Evolutionary conservation across 2,113 vertebrate species (phyloP), one percentile per base, ranked within the genome.

Genomic region (Columba janthina): DNA sequence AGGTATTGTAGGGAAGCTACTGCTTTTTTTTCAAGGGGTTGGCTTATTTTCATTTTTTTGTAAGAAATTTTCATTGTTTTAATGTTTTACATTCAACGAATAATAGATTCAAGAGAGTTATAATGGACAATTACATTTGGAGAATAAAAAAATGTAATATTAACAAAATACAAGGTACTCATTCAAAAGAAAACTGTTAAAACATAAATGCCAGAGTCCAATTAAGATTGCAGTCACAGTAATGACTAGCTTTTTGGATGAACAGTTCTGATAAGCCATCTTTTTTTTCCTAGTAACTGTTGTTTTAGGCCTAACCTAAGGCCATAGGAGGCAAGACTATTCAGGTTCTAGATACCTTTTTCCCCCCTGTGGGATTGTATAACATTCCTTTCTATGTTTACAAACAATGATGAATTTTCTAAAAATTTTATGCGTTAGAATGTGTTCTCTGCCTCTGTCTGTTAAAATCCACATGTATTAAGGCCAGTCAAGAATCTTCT

Each of bases 331-430:
- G 5, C 44, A 75, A 51, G 5, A 40, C 5, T 57, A 38, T 32
- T 71, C 42, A 38, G 10, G 19, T 29, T 54, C 11, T 26, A 75
- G 36, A 0, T 2, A 40, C 5, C 2, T 50, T 82, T 75, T 46
- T 42, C 5, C 13, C 2, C 0, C 2, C 2, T 3, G 4, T 44
- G 16, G 8, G 34, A 67, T 7, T 40, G 1, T 53, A 29, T 34
- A 42, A 60, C 5, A 32, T 38, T 83, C 15, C 4, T 67, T 51
- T 83, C 6, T n/a, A n/a, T 32, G 9, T 64, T 77, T 60, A 53
- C 12, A 77, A 32, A 21, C 17, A 72, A 69, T 12, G 2, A 40
- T 18, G 69, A 18, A 6, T 80, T 72, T 56, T 61, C 4, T 31
- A 51, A 65, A 80, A 71, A 9, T 4, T 5, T 8, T 11, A 13